phyloP scores from a whole-genome alignment of 2,888 invertebrate genomes.

The Cephus nigrinus region DNA sequence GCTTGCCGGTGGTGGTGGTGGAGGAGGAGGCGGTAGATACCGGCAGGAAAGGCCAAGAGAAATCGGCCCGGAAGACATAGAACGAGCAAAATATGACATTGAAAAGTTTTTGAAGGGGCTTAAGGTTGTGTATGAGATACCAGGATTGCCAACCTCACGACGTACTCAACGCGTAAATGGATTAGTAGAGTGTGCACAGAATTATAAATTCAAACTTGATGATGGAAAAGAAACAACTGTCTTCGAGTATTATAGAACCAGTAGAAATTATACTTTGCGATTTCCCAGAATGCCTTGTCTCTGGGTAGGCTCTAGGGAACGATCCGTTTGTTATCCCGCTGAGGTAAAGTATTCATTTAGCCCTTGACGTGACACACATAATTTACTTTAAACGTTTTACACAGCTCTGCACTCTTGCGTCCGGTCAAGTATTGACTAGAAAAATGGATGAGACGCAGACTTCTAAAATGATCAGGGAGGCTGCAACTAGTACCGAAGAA shows the following conservation, averaged over 20 bases:
- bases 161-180: constrained; percentile 68
- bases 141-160: constrained; percentile 59
- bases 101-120: constrained; percentile 65
- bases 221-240: constrained; percentile 64
- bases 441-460: constrained; percentile 89
- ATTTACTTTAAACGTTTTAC: background rate
- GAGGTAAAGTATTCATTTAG: constrained; percentile 69
- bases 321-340: constrained; percentile 82
- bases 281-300: constrained; percentile 84
- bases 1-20: constrained; percentile 32
- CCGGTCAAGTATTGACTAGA: constrained; percentile 80
- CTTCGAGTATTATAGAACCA: constrained; percentile 63
- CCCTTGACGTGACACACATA: background rate
- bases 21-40: constrained; percentile 34
- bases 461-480: constrained; percentile 84
- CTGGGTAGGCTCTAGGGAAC: constrained; percentile 79
- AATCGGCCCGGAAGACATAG: constrained; percentile 41
- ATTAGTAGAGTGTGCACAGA: constrained; percentile 56
- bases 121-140: constrained; percentile 68
- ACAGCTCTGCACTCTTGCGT: constrained; percentile 70
- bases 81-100: constrained; percentile 37
- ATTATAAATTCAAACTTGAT: constrained; percentile 60
- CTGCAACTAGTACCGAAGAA: constrained; percentile 83
- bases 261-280: constrained; percentile 66
- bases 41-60: constrained; percentile 44